Evolutionary conservation across 1,140 invertebrate genomes (phyloP).

Genomic region (Drosophila mojavensis): DNA sequence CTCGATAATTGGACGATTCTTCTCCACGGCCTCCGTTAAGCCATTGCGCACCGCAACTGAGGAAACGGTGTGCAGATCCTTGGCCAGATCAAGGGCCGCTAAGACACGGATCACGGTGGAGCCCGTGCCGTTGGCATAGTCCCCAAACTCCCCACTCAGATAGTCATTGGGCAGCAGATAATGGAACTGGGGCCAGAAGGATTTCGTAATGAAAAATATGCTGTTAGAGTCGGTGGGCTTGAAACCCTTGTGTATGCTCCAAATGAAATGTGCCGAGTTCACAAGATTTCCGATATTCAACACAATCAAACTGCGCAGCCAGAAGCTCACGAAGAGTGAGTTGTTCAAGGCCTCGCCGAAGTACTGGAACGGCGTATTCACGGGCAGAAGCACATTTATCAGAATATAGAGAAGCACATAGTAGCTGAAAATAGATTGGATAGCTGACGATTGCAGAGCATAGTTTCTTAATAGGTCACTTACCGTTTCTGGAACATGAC

Average conservation of each 20-base stretch:
- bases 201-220: constrained; percentile 89
- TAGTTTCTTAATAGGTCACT: not conserved
- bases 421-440: constrained; percentile 85
- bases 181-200: constrained; percentile 91
- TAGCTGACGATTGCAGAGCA: not conserved
- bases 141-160: constrained; percentile 90
- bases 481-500: constrained; percentile 94
- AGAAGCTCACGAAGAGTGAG: constrained; percentile 88
- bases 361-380: constrained; percentile 90
- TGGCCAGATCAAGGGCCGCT: constrained; percentile 87
- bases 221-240: constrained; percentile 90
- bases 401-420: constrained; percentile 89
- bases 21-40: constrained; percentile 85
- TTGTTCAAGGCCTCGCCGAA: constrained; percentile 88
- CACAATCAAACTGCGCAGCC: constrained; percentile 87
- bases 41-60: constrained; percentile 86
- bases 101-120: constrained; percentile 88
- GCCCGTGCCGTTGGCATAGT: constrained; percentile 87
- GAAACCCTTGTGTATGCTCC: constrained; percentile 88
- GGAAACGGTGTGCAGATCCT: constrained; percentile 87
- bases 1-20: constrained; percentile 85
- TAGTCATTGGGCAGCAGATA: constrained; percentile 91
- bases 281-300: constrained; percentile 88
- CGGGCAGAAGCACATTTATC: constrained; percentile 88
- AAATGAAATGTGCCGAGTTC: constrained; percentile 88